Base-by-base conservation (phyloP, 2,888 invertebrate genomes). In the Piscicola geometra region DNA sequence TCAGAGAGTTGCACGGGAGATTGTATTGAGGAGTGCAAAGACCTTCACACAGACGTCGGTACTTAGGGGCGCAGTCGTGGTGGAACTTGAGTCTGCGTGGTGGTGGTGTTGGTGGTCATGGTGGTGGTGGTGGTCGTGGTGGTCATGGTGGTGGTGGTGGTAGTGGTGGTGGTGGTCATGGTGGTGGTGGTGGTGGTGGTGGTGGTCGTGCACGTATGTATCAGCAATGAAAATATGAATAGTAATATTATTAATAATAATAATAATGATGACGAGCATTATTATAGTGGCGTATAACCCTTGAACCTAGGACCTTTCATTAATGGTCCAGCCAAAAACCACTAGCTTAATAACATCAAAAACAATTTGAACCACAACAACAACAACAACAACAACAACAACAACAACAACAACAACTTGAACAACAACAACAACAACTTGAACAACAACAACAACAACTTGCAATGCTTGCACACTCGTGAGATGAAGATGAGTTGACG, bases 11-110 rank as follows among this genome's bases (percentile, higher is more conserved):
- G n/a, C n/a, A n/a, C n/a, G n/a, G n/a, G n/a, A n/a, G n/a, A n/a
- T n/a, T n/a, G n/a, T n/a, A n/a, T n/a, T n/a, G 66, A 9, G n/a
- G n/a, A 25, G n/a, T 28, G 35, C 28, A n/a, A 5, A 5, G 2
- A 67, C 35, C 35, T 67, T 18, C 32, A 67, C 35, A 33, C 72
- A 25, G 52, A 25, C 28, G 30, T 56, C 15, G 9, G 33, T 25
- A 56, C 88, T 92, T 93, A 71, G 90, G 89, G 82, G 93, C 93
- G 84, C 95, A 96, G 82, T 94, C 93, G 78, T 82, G 81, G 80
- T 86, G 86, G 81, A 84, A 86, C 79, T 84, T 85, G 80, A 82
- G 82, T 78, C 85, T 85, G 82, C 81, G 41, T 28, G 30, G 71
- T 71, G 56, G 52, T 30, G 33, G 33, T 71, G 56, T 25, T 3